Evolutionary conservation across 2,113 vertebrate genomes (phyloP), one percentile per base, ranked within the genome.

Genomic region (Microtus ochrogaster): DNA sequence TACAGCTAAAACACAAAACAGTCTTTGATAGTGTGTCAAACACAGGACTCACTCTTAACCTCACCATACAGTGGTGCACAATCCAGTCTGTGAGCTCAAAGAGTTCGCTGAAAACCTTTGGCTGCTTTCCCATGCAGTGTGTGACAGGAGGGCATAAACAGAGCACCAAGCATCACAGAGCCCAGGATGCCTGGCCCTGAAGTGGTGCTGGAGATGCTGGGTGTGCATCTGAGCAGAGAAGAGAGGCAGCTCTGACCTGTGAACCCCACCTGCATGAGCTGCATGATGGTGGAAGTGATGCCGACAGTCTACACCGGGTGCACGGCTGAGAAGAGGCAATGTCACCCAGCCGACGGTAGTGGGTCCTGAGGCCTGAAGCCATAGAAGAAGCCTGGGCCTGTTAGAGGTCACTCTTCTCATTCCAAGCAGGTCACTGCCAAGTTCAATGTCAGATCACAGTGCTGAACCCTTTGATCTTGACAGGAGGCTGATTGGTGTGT

Each of bases 101-200:
- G 14, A 8, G 9, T n/a, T 65, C 13, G 21, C 73, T 17, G 9
- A 33, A 44, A 83, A 14, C 30, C 28, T 44, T 26, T 11, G 33
- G 17, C 52, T 1, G 36, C 9, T 6, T 68, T 74, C 81, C 41
- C 13, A 0, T 1, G 19, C 66, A 2, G 0, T 0, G 5, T 12
- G 39, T 33, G n/a, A 61, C 9, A 17, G 2, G 11, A 0, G 4
- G 1, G 19, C 8, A 68, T 1, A 36, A 17, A 16, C 0, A 36
- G 26, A 26, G 11, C 55, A 0, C 1, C 0, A 0, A 49, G 55
- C 10, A 0, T 17, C 2, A 0, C 9, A 1, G 44, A 2, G 28
- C 0, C 4, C 44, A 26, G 10, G 74, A 79, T 16, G 41, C 30
- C 65, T 16, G 66, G 22, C 16, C 0, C 8, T 16, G 7, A n/a